phyloP scores from a whole-genome alignment of 2,797 vertebrate species.

The Poeciliopsis presidionis region DNA sequence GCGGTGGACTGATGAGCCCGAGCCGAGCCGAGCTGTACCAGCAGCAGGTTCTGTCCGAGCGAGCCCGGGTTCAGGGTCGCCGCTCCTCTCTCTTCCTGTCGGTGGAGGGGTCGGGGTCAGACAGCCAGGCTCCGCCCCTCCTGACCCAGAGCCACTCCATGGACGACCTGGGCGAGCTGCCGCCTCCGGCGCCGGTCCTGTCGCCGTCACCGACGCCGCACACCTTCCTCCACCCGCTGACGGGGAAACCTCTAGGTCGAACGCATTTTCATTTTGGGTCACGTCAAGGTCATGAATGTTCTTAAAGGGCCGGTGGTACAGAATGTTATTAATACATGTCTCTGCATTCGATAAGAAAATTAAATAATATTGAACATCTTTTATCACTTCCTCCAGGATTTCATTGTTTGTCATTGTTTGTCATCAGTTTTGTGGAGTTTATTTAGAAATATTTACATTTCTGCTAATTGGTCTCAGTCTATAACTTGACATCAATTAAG shows the following conservation, averaged over 20 bases:
- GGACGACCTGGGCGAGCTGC: slow-evolving; percentile 92
- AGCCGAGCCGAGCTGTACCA: slow-evolving; percentile 88
- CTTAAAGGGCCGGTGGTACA: no score
- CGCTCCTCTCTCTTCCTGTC: slow-evolving; percentile 96
- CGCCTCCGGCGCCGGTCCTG: slow-evolving; percentile 89
- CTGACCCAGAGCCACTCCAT: slow-evolving; percentile 96
- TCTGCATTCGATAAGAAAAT: no score
- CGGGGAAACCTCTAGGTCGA: slow-evolving; percentile 88
- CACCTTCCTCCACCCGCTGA: slow-evolving; percentile 96
- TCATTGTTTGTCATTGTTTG: no score
- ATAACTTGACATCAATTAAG: no score
- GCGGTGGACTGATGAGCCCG: slow-evolving; percentile 82
- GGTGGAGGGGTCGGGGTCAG: slow-evolving; percentile 88
- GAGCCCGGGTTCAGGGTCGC: slow-evolving; percentile 85
- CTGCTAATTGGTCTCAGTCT: no score
- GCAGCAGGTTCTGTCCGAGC: slow-evolving; percentile 83
- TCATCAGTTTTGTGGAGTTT: no score
- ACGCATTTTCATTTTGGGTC: no score
- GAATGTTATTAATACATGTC: no score
- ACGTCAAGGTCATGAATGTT: no score
- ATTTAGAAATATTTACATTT: no score
- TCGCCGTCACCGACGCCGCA: slow-evolving; percentile 88
- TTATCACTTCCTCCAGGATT: no score
- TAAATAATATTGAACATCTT: no score
- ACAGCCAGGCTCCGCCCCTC: slow-evolving; percentile 85